Evolutionary conservation across 2,113 vertebrate species (phyloP).

Genomic region (Aptenodytes patagonicus): DNA sequence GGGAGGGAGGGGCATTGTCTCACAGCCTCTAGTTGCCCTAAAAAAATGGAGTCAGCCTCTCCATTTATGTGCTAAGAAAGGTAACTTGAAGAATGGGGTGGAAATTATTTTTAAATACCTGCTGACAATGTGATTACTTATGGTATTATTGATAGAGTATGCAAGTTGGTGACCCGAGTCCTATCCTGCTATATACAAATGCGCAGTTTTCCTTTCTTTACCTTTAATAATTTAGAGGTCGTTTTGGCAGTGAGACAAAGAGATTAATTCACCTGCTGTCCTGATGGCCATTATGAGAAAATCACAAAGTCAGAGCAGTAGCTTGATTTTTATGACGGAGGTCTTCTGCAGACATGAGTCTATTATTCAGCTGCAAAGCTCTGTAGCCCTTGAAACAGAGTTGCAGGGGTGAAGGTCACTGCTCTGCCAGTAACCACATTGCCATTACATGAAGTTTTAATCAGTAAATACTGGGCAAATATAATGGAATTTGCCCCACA

Average conservation of each 20-base stretch:
- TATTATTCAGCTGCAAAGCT: not conserved
- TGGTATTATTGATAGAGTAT: not conserved
- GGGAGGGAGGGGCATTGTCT: not conserved
- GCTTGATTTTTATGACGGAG: not conserved
- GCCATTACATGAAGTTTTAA: constrained; percentile 16
- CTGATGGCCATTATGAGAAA: not conserved
- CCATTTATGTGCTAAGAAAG: not conserved
- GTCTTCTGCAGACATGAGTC: not conserved
- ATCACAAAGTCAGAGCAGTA: constrained; percentile 3
- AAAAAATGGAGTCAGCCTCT: not conserved
- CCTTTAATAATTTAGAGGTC: not conserved
- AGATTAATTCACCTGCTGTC: not conserved
- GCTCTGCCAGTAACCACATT: not conserved
- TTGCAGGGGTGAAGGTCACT: constrained; percentile 28
- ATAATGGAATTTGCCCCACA: constrained; percentile 19
- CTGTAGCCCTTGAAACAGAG: not conserved
- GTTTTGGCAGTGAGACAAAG: not conserved
- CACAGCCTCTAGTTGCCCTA: not conserved
- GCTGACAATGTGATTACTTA: not conserved
- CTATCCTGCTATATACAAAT: not conserved
- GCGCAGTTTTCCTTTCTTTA: not conserved
- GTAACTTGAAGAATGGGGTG: not conserved
- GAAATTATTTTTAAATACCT: not conserved
- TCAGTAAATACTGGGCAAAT: not conserved
- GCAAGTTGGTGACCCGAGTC: not conserved